Percentiles rank a stretch among this genome's conserved stretches.
Conservation (phyloP, 1,140 invertebrate genomes). For the Lordiphosa mommai region DNA sequence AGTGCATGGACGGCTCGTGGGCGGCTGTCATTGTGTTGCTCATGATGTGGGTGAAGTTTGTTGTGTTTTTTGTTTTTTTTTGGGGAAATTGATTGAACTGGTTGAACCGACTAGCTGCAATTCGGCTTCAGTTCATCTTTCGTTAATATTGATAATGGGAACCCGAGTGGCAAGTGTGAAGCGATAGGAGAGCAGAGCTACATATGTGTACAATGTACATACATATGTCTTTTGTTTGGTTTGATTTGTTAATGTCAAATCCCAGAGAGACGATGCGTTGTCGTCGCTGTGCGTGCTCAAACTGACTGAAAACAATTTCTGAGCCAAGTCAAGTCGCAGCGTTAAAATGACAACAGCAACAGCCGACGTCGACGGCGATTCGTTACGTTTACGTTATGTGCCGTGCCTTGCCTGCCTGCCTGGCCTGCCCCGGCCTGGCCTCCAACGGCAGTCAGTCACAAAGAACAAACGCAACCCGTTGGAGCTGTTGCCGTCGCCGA, state of each 20-base stretch:
- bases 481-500: slow-evolving; percentile 26
- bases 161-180: slow-evolving; percentile 2
- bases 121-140: slow-evolving; percentile 11
- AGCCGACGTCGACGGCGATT: slow-evolving; percentile 40
- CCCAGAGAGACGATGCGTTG: slow-evolving; percentile 18
- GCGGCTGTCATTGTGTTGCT: slow-evolving; percentile 67
- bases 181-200: slow-evolving; percentile 18
- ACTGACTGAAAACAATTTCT: no score
- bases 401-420: slow-evolving; percentile 18
- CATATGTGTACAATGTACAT: slow-evolving; percentile 5
- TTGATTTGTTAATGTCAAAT: slow-evolving; percentile 14
- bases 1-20: slow-evolving; percentile 72
- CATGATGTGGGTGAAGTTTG: slow-evolving; percentile 9
- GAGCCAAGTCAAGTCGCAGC: slow-evolving; percentile 37
- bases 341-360: slow-evolving; percentile 36
- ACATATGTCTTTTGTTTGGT: slow-evolving; percentile 18
- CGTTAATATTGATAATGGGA: slow-evolving; percentile 24
- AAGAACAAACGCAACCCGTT: slow-evolving; percentile 60
- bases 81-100: no score
- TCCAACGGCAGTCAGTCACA: slow-evolving; percentile 44
- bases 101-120: not conserved
- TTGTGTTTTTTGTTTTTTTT: no score
- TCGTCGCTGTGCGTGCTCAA: slow-evolving; percentile 44
- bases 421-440: not conserved
- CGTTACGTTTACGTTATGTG: slow-evolving; percentile 51